These are phyloP conservation scores for Caenorhabditis angaria DNA, from an alignment of 2,888 invertebrate genomes.

Conservation along the genomic window DNA sequence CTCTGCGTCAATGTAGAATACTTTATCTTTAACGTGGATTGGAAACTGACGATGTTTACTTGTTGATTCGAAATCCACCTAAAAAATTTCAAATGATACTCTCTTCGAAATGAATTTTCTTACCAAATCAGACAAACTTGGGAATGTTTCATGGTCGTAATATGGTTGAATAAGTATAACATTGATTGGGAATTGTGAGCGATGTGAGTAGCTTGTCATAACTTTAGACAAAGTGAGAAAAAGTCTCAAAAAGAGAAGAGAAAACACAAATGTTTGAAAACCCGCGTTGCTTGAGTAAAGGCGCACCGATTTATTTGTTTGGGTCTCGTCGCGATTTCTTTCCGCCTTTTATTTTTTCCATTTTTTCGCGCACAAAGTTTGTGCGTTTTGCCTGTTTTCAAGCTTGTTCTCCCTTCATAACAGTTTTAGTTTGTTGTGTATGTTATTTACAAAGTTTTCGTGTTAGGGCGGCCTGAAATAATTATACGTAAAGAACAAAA, in stretches of 20 bases:
- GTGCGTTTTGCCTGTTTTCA: too few relatives aligned
- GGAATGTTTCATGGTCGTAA: conserved; percentile 35
- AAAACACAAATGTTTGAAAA: not conserved
- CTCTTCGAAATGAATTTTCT: not conserved
- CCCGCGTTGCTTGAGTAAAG: conserved; percentile 20
- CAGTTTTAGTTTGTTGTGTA: too few relatives aligned
- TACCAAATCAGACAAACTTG: conserved; percentile 31
- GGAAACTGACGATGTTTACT: conserved; percentile 26
- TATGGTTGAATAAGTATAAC: conserved; percentile 39
- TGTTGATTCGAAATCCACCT: conserved; percentile 38
- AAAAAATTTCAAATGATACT: conserved; percentile 3
- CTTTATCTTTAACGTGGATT: conserved; percentile 20
- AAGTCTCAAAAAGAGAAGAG: not conserved
- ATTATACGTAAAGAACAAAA: too few relatives aligned
- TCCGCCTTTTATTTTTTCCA: not conserved
- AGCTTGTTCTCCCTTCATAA: too few relatives aligned
- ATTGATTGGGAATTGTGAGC: conserved; percentile 25
- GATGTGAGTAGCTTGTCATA: conserved; percentile 5
- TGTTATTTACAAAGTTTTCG: not conserved
- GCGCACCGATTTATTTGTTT: conserved; percentile 24
- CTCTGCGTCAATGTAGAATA: conserved; percentile 25
- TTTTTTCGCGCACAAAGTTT: not conserved
- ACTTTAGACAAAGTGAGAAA: not conserved
- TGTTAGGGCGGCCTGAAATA: too few relatives aligned
- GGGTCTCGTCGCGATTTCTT: conserved; percentile 24